Base-by-base conservation (phyloP, 2,888 invertebrate species). In the Tipula helvola region DNA sequence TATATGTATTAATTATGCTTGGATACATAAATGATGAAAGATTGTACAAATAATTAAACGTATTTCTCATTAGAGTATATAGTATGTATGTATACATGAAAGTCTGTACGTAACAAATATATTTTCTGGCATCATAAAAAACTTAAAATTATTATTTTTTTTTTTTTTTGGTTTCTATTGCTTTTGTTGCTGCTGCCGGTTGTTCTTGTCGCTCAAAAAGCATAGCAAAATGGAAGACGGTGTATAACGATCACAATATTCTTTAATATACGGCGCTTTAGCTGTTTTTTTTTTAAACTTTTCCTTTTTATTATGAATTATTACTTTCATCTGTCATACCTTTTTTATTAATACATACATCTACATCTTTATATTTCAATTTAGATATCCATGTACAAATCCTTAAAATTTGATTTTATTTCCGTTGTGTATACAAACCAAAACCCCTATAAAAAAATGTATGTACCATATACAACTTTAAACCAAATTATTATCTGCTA, bases 281-380 rank as follows among this genome's bases (percentile, higher is more conserved):
- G 12, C 3, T 5, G 39, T 10, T 71, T 57, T 57, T 57, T 71
- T 71, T 71, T 10, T 71, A 3, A 71, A 71, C 28, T 71, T 71
- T 71, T 71, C 12, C 8, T 71, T 71, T 71, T 71, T 28, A 71
- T 71, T 71, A 28, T 71, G 71, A 71, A 71, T 71, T 71, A 71
- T 71, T 71, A 71, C 71, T 71, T 71, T 71, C 71, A 71, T 71
- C 71, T 71, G 71, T 71, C 71, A 71, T 71, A 71, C 71, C 71
- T 71, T 71, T 71, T 28, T 71, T 16, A 57, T 44, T 10, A 44
- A 44, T 44, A 44, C 12, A 44, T 44, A n/a, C n/a, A 13, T 52
- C 18, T 13, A 28, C 71, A 71, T 71, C 28, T 12, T 71, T 28
- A 71, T 71, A 71, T 71, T 71, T 71, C 71, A 71, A 71, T 71